A percentile compares a stretch with the other conserved stretches of the same genome.
Evolutionary conservation across 2,888 invertebrate species (phyloP).

Genomic region (Strigamia maritima): DNA sequence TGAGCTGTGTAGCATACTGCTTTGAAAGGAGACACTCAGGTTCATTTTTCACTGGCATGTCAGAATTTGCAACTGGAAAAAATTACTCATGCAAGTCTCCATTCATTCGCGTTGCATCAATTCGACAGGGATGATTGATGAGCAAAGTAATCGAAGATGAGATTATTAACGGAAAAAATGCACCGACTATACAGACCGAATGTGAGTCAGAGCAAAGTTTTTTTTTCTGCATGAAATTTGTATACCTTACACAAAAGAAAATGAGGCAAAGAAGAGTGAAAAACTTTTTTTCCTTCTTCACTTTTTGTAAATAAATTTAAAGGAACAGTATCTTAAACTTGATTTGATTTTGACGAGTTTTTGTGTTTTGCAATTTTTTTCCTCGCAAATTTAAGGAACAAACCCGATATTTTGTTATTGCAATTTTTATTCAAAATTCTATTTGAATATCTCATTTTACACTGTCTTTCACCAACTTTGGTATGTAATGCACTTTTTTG

Average conservation of each 20-base stretch:
- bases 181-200: constrained; percentile 28
- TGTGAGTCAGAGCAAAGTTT: constrained; percentile 27
- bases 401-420: not conserved
- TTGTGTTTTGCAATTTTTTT: not conserved
- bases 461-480: constrained; percentile 7
- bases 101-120: constrained; percentile 34
- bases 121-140: constrained; percentile 34
- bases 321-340: not conserved
- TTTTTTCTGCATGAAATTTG: constrained; percentile 16
- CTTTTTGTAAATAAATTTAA: constrained; percentile 7
- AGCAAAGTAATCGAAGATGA: constrained; percentile 34
- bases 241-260: constrained; percentile 26
- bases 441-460: constrained; percentile 21
- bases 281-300: not conserved
- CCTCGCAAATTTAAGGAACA: not conserved
- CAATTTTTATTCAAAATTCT: constrained; percentile 31
- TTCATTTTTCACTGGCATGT: constrained; percentile 34
- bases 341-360: not conserved
- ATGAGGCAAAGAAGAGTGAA: not conserved
- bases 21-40: constrained; percentile 34
- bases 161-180: constrained; percentile 34
- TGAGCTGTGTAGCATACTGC: constrained; percentile 34
- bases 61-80: constrained; percentile 34
- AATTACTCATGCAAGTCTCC: constrained; percentile 34
- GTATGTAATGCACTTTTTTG: constrained; percentile 3